Base-by-base conservation (phyloP, 2,113 vertebrate species). In the Bufo bufo region DNA sequence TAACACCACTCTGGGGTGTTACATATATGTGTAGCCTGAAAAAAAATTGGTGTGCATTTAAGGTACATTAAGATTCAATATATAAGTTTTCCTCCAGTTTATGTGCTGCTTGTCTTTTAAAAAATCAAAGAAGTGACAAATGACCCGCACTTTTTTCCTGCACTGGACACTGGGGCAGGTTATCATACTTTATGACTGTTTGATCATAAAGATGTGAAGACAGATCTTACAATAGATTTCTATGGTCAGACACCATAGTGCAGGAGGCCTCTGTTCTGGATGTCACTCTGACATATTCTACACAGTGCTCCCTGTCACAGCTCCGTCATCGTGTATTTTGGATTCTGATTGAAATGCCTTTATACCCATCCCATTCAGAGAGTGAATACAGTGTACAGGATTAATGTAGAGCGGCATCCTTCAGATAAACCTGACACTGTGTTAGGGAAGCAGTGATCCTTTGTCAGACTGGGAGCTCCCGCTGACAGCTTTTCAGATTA, bases 401-500 rank as follows among this genome's bases (percentile, higher is more conserved):
- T 83, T 77, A 82, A 88, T 84, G 71, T n/a, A 49, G 56, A 77
- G 58, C 9, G 20, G 80, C 10, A 79, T 79, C 56, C 56, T 77
- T 71, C 79, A 66, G 86, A 88, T 88, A 88, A 88, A 83, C 87
- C 86, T 87, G 86, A 82, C 86, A 61, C 66, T 83, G 69, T 56
- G 74, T 88, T 84, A 88, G 58, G 47, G 86, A 84, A 72, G 71
- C 49, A 77, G 54, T 52, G 80, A 77, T 77, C 80, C 81, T 84
- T 84, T 74, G 80, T 88, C 80, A 71, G 69, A 16, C 56, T 88
- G 71, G 78, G 59, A 88, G 87, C 80, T 83, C 56, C 47, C 17
- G 56, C 69, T 84, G 87, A 88, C 87, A 84, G 80, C 80, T 83
- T 77, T 58, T 66, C 63, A 83, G 87, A 88, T 88, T 84, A 88